phyloP scores from a whole-genome alignment of 2,888 invertebrate species.

The Tetanocera ferruginea region DNA sequence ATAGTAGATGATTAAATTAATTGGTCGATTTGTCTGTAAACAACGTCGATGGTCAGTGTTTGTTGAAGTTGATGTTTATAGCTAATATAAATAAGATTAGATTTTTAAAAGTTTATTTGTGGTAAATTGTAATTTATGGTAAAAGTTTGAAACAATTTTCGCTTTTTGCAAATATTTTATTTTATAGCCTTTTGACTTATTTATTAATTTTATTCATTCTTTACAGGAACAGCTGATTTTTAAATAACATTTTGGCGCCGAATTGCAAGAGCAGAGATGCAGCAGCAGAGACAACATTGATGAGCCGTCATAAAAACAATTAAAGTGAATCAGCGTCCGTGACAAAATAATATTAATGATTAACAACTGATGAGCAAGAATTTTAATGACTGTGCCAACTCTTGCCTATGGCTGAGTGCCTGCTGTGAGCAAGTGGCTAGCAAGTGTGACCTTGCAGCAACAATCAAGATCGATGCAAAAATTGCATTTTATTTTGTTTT shows the following conservation, averaged over 20 bases:
- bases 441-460: conserved; percentile 6
- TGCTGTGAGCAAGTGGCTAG: neutral
- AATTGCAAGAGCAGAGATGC: neutral
- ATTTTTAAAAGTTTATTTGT: too few species aligned
- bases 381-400: conserved; percentile 41
- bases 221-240: neutral
- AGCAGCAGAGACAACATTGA: neutral
- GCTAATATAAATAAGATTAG: too few species aligned
- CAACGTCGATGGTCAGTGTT: conserved; percentile 1
- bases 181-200: conserved; percentile 12
- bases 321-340: conserved; percentile 37
- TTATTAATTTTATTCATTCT: neutral
- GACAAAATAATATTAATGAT: conserved; percentile 34
- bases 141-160: conserved; percentile 50
- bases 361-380: conserved; percentile 45
- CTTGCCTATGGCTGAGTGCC: conserved; percentile 11
- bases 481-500: neutral
- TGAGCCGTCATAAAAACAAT: conserved; percentile 15
- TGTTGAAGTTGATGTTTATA: neutral
- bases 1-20: conserved; percentile 1
- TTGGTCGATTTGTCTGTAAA: neutral
- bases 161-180: conserved; percentile 3
- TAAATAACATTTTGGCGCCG: neutral
- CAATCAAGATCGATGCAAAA: neutral
- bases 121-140: conserved; percentile 34